Evolutionary conservation across 2,888 invertebrate species (phyloP).

Genomic region (Drosophila stalkeri): DNA sequence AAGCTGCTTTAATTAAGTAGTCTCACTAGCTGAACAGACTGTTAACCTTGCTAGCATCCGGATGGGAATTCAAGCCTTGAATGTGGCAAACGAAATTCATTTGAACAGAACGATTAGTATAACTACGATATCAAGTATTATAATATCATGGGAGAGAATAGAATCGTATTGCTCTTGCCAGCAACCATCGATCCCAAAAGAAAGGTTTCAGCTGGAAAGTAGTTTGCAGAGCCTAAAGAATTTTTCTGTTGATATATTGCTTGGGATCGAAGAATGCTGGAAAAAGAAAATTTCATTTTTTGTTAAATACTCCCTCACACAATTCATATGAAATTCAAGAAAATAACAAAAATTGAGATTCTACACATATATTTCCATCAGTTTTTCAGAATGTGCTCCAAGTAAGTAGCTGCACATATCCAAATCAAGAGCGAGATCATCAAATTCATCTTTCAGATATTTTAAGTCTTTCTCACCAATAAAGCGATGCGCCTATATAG

Average conservation of each 20-base stretch:
- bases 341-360: neutral
- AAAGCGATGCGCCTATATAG: neutral
- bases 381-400: constrained; percentile 28
- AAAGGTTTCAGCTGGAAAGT: too few species aligned
- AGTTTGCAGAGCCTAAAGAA: neutral
- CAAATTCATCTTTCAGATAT: constrained; percentile 12
- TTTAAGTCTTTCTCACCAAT: constrained; percentile 18
- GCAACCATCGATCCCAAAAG: too few species aligned
- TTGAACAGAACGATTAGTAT: too few species aligned
- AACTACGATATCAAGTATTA: too few species aligned
- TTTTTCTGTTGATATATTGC: neutral
- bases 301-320: neutral
- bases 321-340: neutral
- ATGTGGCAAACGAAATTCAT: too few species aligned
- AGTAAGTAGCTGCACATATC: constrained; percentile 31
- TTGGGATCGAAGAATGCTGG: neutral
- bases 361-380: neutral
- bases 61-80: neutral
- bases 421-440: neutral
- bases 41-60: neutral
- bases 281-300: neutral
- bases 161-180: too few species aligned
- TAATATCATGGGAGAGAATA: too few species aligned
- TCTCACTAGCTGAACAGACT: constrained; percentile 10
- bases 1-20: constrained; percentile 27